Base-by-base conservation (phyloP, 2,888 invertebrate genomes). In the Melanophora roralis region DNA sequence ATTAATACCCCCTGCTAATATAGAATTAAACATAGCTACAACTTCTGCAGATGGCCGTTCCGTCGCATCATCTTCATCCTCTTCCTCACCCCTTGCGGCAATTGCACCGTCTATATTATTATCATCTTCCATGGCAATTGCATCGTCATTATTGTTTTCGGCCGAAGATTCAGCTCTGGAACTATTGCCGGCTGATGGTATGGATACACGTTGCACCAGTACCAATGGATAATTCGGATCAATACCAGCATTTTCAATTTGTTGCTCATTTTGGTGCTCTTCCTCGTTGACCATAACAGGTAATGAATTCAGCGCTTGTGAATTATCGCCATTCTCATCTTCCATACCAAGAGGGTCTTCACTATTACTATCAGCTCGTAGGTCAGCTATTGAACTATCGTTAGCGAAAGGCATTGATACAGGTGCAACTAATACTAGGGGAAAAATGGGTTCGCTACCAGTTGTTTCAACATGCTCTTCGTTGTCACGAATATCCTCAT, bases 231-330 rank as follows among this genome's bases (percentile, higher is more conserved):
- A 80, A 57, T 68, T 76, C 0, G 80, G 80, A 64, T 80, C 80
- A 34, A 80, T 80, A 1, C 76, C 80, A 32, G 80, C 80, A 53
- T 80, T 72, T 76, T 80, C 80, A 45, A 80, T 80, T 45, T 80
- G 80, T 32, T 76, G 80, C 21, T 76, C 80, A 57, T 80, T 71
- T 67, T 80, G 72, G 45, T 69, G 68, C 9, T 75, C 79, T 12
- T 68, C 75, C 5, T 69, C 62, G 8, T 65, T 53, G 14, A 38
- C n/a, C n/a, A n/a, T n/a, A n/a, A n/a, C n/a, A n/a, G 27, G 27
- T 27, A 27, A 3, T 5, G 27, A 27, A 27, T 27, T 27, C 27
- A 27, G 6, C 27, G 3, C 27, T 3, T 3, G 6, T 27, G 27
- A 27, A 5, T 5, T 6, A 3, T 27, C 27, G 6, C 27, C 27